phyloP scores from a whole-genome alignment of 2,888 invertebrate species.

The Archaeoteleia sp. region DNA sequence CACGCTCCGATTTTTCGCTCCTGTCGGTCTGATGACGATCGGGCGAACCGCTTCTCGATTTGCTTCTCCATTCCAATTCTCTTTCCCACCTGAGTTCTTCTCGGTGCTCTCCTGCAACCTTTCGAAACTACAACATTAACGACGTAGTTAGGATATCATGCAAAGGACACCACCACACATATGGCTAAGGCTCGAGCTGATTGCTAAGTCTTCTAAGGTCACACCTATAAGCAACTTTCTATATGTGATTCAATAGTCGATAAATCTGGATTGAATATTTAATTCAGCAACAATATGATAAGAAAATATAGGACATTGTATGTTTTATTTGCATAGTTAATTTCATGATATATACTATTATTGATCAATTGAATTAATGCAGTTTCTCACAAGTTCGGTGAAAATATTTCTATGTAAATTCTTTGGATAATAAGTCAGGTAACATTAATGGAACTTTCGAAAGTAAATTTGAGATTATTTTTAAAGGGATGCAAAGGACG shows the following conservation, averaged over 20 bases:
- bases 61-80: conserved; percentile 74
- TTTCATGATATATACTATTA: too few species aligned
- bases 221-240: conserved; percentile 50
- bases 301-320: too few species aligned
- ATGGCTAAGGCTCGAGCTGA: conserved; percentile 59
- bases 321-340: too few species aligned
- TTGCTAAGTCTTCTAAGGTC: conserved; percentile 53
- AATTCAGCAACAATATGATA: too few species aligned
- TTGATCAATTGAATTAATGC: too few species aligned
- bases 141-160: conserved; percentile 66
- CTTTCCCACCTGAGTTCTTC: conserved; percentile 72
- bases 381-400: too few species aligned
- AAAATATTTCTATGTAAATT: too few species aligned
- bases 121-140: conserved; percentile 75
- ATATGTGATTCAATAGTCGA: conserved; percentile 35
- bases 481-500: too few species aligned
- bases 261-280: conserved; percentile 35
- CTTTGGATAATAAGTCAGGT: too few species aligned
- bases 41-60: conserved; percentile 71
- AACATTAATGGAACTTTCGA: too few species aligned
- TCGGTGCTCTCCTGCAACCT: conserved; percentile 74
- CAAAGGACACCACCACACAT: conserved; percentile 68
- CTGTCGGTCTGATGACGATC: conserved; percentile 76
- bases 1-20: conserved; percentile 66
- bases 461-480: too few species aligned